Evolutionary conservation across 23 tunicate genomes (phyloP).

Genomic region (Trididemnum nubilum): DNA sequence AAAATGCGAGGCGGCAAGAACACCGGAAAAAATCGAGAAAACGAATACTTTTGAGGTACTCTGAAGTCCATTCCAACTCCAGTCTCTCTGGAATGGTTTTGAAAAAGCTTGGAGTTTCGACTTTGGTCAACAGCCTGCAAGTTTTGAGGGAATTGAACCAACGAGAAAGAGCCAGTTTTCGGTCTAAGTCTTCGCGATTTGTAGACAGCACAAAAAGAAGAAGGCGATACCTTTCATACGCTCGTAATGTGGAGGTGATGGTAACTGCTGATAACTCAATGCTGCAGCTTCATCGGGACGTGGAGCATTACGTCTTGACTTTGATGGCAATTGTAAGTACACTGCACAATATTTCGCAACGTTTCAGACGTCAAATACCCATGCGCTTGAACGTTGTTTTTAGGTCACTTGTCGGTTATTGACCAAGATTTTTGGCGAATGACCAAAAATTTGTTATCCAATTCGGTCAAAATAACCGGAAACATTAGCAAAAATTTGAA

Average conservation of each 20-base stretch:
- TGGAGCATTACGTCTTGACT: slow-evolving; percentile 83
- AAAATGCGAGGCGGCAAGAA: neutral
- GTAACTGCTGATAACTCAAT: slow-evolving; percentile 82
- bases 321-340: slow-evolving; percentile 93
- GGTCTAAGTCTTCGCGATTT: neutral
- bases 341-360: too few species aligned
- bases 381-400: neutral
- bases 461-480: too few species aligned
- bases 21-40: neutral
- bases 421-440: neutral
- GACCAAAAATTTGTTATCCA: too few species aligned
- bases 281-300: slow-evolving; percentile 58
- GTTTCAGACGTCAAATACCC: neutral
- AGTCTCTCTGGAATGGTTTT: neutral
- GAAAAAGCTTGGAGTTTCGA: neutral
- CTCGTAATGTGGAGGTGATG: slow-evolving; percentile 89
- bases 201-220: neutral
- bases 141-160: neutral
- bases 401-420: neutral
- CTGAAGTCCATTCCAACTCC: neutral
- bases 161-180: too few species aligned
- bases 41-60: neutral
- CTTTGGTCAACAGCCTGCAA: slow-evolving; percentile 3
- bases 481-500: too few species aligned
- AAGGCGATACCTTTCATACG: slow-evolving; percentile 69